These are phyloP conservation scores for Epinephelus awoara DNA, from an alignment of 2,797 vertebrate genomes.

Conservation along the genomic window DNA sequence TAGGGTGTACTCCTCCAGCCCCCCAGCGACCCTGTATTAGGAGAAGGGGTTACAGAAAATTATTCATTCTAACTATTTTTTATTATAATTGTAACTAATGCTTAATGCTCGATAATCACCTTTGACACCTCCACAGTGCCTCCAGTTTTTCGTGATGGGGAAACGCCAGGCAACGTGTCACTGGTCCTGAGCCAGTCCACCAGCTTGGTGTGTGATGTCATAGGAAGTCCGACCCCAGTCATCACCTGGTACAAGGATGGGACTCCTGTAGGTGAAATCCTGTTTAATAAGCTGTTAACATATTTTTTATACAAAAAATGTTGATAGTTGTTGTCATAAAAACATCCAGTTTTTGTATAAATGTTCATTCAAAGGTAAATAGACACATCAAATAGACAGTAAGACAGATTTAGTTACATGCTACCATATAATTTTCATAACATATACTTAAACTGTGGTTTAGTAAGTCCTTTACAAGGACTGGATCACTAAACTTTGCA, in stretches of 20 bases:
- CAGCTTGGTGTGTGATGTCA: slow-evolving; percentile 92
- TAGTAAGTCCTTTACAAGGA: not conserved
- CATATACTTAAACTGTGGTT: slow-evolving; percentile 29
- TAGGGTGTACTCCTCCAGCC: too few relatives aligned
- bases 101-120: not conserved
- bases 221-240: slow-evolving; percentile 91
- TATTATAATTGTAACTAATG: not conserved
- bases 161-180: slow-evolving; percentile 87
- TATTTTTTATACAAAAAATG: not conserved
- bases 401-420: slow-evolving; percentile 6
- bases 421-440: slow-evolving; percentile 11
- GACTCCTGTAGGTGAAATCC: slow-evolving; percentile 85
- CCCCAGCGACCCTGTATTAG: too few relatives aligned
- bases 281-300: not conserved
- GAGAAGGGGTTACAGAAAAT: too few relatives aligned
- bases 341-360: not conserved
- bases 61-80: too few relatives aligned
- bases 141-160: slow-evolving; percentile 89
- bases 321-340: not conserved
- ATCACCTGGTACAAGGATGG: slow-evolving; percentile 95
- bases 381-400: slow-evolving; percentile 11
- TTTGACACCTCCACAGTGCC: slow-evolving; percentile 86
- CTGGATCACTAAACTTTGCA: slow-evolving; percentile 7
- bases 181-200: slow-evolving; percentile 89
- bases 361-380: slow-evolving; percentile 17